These are phyloP conservation scores for Platycheirus rosarum DNA, from an alignment of 2,888 invertebrate genomes.

Conservation along the genomic window DNA sequence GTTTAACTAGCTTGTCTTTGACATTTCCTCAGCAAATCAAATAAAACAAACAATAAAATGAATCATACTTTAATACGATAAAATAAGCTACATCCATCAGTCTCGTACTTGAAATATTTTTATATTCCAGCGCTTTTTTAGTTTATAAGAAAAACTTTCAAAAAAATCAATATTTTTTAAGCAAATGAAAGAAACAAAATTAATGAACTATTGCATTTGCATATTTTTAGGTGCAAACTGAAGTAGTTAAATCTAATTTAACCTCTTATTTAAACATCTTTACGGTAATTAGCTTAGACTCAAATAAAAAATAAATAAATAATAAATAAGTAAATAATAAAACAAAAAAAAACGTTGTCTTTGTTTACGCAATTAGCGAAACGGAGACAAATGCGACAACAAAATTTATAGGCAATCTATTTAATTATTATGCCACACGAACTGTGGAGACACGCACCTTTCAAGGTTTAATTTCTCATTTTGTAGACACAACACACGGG, in stretches of 20 bases:
- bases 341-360: slow-evolving; percentile 13
- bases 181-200: background rate
- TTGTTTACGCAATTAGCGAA: slow-evolving; percentile 11
- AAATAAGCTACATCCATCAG: no score
- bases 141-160: no score
- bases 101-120: no score
- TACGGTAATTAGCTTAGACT: slow-evolving; percentile 41
- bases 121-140: no score
- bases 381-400: slow-evolving; percentile 12
- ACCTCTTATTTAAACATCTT: slow-evolving; percentile 20
- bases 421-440: slow-evolving; percentile 14
- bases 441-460: background rate
- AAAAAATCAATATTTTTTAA: no score
- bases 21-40: background rate
- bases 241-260: background rate
- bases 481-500: no score
- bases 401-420: slow-evolving; percentile 1
- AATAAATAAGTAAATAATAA: no score
- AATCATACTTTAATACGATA: slow-evolving; percentile 22
- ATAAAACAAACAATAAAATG: slow-evolving; percentile 12
- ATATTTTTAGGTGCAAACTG: background rate
- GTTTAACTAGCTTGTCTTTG: slow-evolving; percentile 6
- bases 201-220: background rate
- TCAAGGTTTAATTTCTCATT: no score
- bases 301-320: background rate